phyloP scores from a whole-genome alignment of 2,113 vertebrate genomes.

The Polyodon spathula region DNA sequence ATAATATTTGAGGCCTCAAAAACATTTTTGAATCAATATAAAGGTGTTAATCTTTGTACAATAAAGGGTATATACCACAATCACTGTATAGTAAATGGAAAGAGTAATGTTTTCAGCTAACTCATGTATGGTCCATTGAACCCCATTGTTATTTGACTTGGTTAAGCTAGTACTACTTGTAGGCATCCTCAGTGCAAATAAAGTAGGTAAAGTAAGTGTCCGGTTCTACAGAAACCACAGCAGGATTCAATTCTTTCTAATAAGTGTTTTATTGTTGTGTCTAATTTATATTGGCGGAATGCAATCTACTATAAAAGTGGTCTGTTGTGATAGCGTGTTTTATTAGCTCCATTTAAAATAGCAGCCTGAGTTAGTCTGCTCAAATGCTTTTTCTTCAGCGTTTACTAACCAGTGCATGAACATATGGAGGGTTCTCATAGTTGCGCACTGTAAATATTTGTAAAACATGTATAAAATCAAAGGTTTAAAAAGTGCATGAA shows the following conservation, averaged over 20 bases:
- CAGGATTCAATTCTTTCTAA: background rate
- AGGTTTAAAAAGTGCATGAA: no score
- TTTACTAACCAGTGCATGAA: no score
- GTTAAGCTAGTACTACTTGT: background rate
- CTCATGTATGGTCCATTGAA: background rate
- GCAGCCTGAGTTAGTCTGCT: background rate
- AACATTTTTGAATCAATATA: background rate
- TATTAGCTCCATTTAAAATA: background rate
- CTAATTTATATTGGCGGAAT: constrained; percentile 3
- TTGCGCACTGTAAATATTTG: no score
- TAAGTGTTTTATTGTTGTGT: background rate
- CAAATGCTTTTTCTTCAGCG: background rate
- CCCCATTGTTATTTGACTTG: background rate
- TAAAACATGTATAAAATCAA: no score
- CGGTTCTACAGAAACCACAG: background rate
- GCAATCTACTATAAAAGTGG: background rate
- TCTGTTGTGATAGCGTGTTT: background rate
- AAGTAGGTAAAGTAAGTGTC: background rate
- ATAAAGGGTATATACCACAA: no score
- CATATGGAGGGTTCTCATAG: no score
- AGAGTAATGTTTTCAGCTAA: no score
- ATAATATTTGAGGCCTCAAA: no score
- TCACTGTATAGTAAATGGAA: no score
- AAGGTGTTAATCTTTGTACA: background rate
- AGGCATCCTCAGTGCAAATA: background rate